Percentiles rank a stretch among this genome's conserved stretches.
Conservation (phyloP, 2,888 invertebrate species). For the Plemyria rubiginata region DNA sequence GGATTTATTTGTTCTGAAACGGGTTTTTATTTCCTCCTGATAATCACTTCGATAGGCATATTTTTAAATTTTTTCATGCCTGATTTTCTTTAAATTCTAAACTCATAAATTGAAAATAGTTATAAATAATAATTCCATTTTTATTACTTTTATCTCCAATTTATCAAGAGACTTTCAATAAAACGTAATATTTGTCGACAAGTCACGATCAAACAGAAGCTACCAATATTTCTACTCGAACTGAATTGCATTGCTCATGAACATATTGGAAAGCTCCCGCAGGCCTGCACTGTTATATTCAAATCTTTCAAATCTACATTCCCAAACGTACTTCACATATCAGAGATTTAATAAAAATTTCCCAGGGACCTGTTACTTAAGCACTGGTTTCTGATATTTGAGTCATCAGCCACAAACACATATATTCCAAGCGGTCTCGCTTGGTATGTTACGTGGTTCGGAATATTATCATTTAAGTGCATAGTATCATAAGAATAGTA, state of each 20-base stretch:
- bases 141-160: neutral
- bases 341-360: conserved; percentile 73
- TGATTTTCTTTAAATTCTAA: no score
- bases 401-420: neutral
- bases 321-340: conserved; percentile 66
- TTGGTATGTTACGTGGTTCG: no score
- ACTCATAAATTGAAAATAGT: no score
- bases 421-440: no score
- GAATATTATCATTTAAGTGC: no score
- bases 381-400: conserved; percentile 12
- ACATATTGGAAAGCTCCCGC: conserved; percentile 58
- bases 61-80: no score
- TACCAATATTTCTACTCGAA: conserved; percentile 40
- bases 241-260: conserved; percentile 56
- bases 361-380: conserved; percentile 41
- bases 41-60: no score
- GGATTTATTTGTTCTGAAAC: no score
- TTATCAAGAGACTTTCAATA: neutral
- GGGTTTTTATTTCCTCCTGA: no score
- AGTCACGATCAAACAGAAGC: conserved; percentile 16
- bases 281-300: conserved; percentile 59
- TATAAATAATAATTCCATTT: no score
- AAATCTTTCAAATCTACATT: conserved; percentile 67
- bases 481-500: no score
- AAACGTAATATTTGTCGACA: conserved; percentile 1